phyloP scores from a whole-genome alignment of 2,797 vertebrate genomes.

The Phoeniculus purpureus region DNA sequence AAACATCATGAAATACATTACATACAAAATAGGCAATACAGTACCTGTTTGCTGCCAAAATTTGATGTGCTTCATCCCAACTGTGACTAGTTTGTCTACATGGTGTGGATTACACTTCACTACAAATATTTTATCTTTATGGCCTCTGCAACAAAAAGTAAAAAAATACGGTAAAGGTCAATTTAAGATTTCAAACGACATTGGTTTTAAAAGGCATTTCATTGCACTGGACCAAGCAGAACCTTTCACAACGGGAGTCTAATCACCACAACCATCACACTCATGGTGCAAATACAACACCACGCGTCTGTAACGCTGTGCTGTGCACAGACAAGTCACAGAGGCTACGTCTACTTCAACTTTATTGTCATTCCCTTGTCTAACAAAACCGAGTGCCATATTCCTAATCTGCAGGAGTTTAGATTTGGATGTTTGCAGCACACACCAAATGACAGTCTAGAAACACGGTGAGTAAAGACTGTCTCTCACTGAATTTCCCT shows the following conservation, averaged over 20 bases:
- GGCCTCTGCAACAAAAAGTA: slow-evolving; percentile 80
- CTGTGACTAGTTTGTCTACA: slow-evolving; percentile 91
- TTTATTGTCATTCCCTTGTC: not conserved
- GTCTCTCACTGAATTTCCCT: not conserved
- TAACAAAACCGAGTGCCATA: rapidly evolving
- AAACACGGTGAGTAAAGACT: not conserved
- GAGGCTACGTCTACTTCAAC: not conserved
- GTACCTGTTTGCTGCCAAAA: slow-evolving; percentile 98
- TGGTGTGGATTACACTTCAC: slow-evolving; percentile 93
- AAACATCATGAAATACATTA: not conserved
- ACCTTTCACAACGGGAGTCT: not conserved
- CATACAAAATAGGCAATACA: not conserved
- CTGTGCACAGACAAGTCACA: not conserved
- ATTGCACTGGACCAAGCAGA: not conserved
- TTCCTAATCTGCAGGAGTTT: not conserved
- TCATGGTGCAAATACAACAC: not conserved
- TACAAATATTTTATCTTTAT: slow-evolving; percentile 95
- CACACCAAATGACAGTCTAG: not conserved
- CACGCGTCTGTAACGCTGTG: not conserved
- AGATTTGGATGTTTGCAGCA: not conserved
- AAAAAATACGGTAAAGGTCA: not conserved
- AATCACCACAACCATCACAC: not conserved
- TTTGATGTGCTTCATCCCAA: slow-evolving; percentile 96
- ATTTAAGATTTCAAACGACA: not conserved
- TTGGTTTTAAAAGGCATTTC: not conserved